A percentile compares a stretch with the other conserved stretches of the same genome.
phyloP scores from a whole-genome alignment of 2,888 invertebrate genomes.

The Heterodera filipjevi region DNA sequence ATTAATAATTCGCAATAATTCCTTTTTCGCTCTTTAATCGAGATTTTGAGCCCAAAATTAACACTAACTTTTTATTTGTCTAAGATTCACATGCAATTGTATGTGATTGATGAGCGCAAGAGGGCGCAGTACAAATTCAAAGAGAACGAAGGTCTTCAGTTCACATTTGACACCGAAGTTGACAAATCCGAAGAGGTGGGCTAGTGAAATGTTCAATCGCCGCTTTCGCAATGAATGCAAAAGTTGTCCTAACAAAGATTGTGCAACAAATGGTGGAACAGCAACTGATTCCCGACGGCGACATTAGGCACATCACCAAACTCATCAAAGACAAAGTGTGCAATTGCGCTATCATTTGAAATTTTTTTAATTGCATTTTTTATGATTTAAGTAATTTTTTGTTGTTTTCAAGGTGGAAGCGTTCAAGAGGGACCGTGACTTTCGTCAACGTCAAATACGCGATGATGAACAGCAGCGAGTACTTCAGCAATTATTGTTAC shows the following conservation, averaged over 20 bases:
- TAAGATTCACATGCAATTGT: slow-evolving; percentile 76
- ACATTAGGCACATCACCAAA: slow-evolving; percentile 86
- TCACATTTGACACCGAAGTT: slow-evolving; percentile 86
- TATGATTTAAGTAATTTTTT: neutral
- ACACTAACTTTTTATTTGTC: too few species aligned
- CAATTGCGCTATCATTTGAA: slow-evolving; percentile 26
- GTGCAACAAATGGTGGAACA: slow-evolving; percentile 75
- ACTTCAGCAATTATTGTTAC: neutral
- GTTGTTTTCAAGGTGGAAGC: slow-evolving; percentile 53
- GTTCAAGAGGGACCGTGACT: slow-evolving; percentile 62
- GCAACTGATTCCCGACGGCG: slow-evolving; percentile 82
- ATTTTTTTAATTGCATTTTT: slow-evolving; percentile 3
- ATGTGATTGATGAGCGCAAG: slow-evolving; percentile 94
- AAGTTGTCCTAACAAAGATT: slow-evolving; percentile 72
- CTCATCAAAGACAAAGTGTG: slow-evolving; percentile 86
- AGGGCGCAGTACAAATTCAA: slow-evolving; percentile 89
- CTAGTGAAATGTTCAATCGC: slow-evolving; percentile 28
- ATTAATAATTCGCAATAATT: too few species aligned
- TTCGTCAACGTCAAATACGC: slow-evolving; percentile 52
- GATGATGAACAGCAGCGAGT: slow-evolving; percentile 57
- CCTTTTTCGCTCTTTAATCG: too few species aligned
- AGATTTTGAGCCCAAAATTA: too few species aligned
- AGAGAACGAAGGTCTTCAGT: slow-evolving; percentile 98
- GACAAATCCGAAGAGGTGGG: slow-evolving; percentile 88
- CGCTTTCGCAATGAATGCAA: slow-evolving; percentile 21